Percentiles rank a stretch among this genome's conserved stretches.
phyloP scores from a whole-genome alignment of 2,113 vertebrate species.

The Pelobates fuscus region DNA sequence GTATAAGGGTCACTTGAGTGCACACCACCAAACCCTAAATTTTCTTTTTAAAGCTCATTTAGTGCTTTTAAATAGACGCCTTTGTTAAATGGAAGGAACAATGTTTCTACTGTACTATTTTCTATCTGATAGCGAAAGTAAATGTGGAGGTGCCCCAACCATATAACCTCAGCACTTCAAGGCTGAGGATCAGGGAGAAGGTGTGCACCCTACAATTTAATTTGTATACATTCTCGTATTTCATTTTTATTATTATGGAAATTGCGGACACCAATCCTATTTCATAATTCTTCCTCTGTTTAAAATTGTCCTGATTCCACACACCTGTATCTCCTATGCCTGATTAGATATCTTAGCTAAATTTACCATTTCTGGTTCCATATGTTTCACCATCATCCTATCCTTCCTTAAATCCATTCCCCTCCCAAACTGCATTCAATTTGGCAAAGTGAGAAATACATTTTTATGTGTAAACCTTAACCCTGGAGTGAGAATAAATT shows the following conservation, averaged over 20 bases:
- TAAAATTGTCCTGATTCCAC: too few species aligned
- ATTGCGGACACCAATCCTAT: neutral
- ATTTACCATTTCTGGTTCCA: neutral
- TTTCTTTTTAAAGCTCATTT: neutral
- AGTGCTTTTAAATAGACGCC: neutral
- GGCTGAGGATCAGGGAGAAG: neutral
- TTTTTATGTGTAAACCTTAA: slow-evolving; percentile 19
- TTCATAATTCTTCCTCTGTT: neutral
- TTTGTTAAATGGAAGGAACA: neutral
- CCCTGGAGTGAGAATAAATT: slow-evolving; percentile 10
- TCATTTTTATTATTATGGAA: neutral
- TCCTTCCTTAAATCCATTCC: neutral
- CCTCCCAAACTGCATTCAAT: neutral
- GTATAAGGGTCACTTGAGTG: neutral
- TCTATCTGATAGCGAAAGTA: neutral
- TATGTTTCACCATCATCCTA: neutral
- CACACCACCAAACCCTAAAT: neutral
- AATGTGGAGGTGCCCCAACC: neutral
- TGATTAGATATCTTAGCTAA: neutral
- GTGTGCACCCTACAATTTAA: neutral
- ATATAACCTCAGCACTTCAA: neutral
- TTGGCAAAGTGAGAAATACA: neutral
- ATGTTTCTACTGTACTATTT: neutral
- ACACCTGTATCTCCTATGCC: neutral
- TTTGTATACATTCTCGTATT: neutral